Percentiles rank a stretch among this genome's conserved stretches.
phyloP scores from a whole-genome alignment of 1,140 invertebrate species.

The Cotesia vestalis region DNA sequence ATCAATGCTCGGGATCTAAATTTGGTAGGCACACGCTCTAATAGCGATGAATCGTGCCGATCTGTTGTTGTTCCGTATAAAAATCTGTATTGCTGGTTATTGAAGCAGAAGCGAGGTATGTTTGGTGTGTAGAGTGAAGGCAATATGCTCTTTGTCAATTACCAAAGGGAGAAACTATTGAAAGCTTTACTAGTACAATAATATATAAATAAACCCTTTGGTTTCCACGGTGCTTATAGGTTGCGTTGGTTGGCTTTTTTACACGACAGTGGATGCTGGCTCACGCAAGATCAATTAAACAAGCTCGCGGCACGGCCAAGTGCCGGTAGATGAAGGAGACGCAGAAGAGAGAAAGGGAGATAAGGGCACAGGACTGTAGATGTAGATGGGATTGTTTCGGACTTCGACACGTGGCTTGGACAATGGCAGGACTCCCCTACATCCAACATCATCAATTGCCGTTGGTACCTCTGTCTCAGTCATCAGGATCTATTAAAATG shows the following conservation, averaged over 20 bases:
- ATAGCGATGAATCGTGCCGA: slow-evolving; percentile 35
- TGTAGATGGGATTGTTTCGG: slow-evolving; percentile 38
- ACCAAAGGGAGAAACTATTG: slow-evolving; percentile 14
- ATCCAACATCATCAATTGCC: slow-evolving; percentile 60
- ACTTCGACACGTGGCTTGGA: slow-evolving; percentile 59
- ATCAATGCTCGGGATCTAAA: slow-evolving; percentile 24
- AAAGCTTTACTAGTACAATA: too few relatives aligned
- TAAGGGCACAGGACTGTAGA: slow-evolving; percentile 34
- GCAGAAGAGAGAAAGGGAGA: background rate
- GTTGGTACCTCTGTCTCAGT: slow-evolving; percentile 43
- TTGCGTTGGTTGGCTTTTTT: slow-evolving; percentile 13
- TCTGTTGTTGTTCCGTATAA: slow-evolving; percentile 41
- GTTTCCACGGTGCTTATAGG: slow-evolving; percentile 52
- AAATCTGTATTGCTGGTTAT: slow-evolving; percentile 38
- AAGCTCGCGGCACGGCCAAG: slow-evolving; percentile 39
- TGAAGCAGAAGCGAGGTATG: slow-evolving; percentile 49
- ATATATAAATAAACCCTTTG: slow-evolving; percentile 46
- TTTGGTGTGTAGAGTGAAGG: slow-evolving; percentile 10
- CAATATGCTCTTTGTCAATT: slow-evolving; percentile 20
- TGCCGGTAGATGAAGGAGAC: slow-evolving; percentile 5
- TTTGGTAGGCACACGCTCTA: slow-evolving; percentile 24
- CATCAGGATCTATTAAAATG: slow-evolving; percentile 31
- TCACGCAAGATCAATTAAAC: slow-evolving; percentile 66
- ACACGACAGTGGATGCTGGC: slow-evolving; percentile 45
- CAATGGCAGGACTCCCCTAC: slow-evolving; percentile 56